Percentiles rank a stretch among this genome's conserved stretches.
phyloP scores from a whole-genome alignment of 2,113 vertebrate genomes.

The Aegithalos caudatus region DNA sequence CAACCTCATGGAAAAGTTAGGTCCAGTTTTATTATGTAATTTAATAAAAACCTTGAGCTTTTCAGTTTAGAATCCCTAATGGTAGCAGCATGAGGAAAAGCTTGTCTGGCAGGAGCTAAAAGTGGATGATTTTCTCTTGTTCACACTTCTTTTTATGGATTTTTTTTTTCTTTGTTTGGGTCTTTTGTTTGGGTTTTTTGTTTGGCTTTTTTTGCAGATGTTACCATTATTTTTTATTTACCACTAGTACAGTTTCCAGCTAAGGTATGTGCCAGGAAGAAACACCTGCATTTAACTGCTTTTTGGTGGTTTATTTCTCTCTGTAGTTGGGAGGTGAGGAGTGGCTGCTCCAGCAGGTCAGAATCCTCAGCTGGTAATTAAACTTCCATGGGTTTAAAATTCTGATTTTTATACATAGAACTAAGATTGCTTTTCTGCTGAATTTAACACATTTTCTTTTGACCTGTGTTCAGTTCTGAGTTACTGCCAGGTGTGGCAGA shows the following conservation, averaged over 20 bases:
- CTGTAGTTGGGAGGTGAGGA: not conserved
- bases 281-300: not conserved
- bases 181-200: not conserved
- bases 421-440: not conserved
- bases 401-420: not conserved
- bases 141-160: not conserved
- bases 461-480: slow-evolving; percentile 79
- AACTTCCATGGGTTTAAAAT: not conserved
- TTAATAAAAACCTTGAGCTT: not conserved
- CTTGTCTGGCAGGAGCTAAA: not conserved
- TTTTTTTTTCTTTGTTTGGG: not conserved
- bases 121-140: not conserved
- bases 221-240: not conserved
- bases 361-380: not conserved
- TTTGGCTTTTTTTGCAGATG: not conserved
- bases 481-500: slow-evolving; percentile 86
- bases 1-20: not conserved
- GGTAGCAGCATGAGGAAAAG: not conserved
- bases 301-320: not conserved
- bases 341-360: not conserved
- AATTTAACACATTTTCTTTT: not conserved
- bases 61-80: not conserved
- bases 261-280: not conserved
- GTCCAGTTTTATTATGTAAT: not conserved
- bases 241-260: not conserved